phyloP scores from a whole-genome alignment of 2,113 vertebrate species.

The Suncus etruscus region DNA sequence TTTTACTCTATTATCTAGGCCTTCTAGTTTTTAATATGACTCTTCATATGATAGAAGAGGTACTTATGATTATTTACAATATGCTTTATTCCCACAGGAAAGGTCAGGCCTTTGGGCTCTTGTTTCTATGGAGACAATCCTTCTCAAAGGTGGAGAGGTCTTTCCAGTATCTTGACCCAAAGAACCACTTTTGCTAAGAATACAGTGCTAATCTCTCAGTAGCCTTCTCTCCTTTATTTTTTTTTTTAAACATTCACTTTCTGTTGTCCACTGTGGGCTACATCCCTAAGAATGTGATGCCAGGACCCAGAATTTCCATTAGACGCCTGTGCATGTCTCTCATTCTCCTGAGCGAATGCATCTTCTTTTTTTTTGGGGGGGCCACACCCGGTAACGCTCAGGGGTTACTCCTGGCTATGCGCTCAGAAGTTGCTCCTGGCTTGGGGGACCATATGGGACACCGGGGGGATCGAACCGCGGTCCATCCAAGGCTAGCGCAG shows the following conservation, averaged over 20 bases:
- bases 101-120: not conserved
- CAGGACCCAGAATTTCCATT: not conserved
- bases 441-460: too few species aligned
- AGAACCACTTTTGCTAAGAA: not conserved
- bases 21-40: not conserved
- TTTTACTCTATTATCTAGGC: not conserved
- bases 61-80: not conserved
- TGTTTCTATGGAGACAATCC: not conserved
- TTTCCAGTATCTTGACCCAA: not conserved
- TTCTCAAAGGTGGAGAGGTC: not conserved
- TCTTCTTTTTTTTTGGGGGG: too few species aligned
- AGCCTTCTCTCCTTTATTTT: not conserved
- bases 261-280: not conserved
- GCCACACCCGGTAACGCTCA: too few species aligned
- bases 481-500: too few species aligned
- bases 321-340: not conserved
- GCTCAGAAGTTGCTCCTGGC: too few species aligned
- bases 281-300: not conserved
- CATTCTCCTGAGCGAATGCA: not conserved
- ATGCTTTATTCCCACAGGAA: slow-evolving; percentile 27
- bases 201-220: not conserved
- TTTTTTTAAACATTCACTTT: not conserved
- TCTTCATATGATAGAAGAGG: not conserved
- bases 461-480: too few species aligned
- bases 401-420: too few species aligned